Evolutionary conservation across 2,888 invertebrate genomes (phyloP).

Genomic region (Cheilosia impressa): DNA sequence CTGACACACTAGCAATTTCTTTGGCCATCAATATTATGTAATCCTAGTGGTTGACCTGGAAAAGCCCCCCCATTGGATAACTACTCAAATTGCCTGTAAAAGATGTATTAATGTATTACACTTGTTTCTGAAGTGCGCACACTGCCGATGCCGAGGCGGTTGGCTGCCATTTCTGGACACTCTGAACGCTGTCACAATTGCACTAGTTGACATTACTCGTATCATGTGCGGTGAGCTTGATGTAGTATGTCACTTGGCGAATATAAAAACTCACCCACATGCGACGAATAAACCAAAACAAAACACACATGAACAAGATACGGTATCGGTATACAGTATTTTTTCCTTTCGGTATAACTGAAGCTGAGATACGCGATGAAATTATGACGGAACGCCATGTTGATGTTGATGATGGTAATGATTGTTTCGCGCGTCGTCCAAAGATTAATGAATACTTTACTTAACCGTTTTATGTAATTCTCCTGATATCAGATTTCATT

Average conservation of each 20-base stretch:
- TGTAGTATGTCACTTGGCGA: neutral
- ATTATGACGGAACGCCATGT: constrained; percentile 1
- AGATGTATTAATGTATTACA: neutral
- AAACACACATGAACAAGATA: neutral
- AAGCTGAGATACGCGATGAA: neutral
- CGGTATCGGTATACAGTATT: neutral
- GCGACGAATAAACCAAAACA: neutral
- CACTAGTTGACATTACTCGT: neutral
- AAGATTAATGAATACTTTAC: constrained; percentile 2
- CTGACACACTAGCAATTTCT: neutral
- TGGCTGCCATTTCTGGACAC: neutral
- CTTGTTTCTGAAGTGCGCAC: neutral
- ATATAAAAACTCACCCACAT: neutral
- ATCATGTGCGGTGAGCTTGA: neutral
- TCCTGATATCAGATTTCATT: neutral
- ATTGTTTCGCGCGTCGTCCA: constrained; percentile 4
- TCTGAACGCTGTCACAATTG: neutral
- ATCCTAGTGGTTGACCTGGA: constrained; percentile 21
- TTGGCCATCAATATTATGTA: constrained; percentile 24
- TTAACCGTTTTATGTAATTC: constrained; percentile 39
- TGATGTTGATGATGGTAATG: neutral
- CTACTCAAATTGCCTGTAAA: neutral
- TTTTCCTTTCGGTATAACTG: neutral
- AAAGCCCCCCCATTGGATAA: neutral
- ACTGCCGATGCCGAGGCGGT: neutral